Conservation (phyloP, 2,888 invertebrate genomes). For the Plagodis dolabraria region DNA sequence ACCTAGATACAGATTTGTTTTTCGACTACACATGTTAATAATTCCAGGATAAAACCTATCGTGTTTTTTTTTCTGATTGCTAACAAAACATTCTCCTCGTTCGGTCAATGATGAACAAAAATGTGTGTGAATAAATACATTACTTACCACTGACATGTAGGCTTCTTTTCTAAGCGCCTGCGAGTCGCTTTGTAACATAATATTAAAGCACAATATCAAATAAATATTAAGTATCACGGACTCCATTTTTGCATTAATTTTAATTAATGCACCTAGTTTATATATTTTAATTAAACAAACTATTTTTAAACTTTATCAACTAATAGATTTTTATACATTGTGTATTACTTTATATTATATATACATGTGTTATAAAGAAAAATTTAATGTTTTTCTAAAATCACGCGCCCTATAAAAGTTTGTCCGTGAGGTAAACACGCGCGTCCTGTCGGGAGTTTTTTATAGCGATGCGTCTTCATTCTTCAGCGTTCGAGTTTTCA, state of each 20-base stretch:
- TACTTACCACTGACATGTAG: conserved; percentile 56
- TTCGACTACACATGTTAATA: too few relatives aligned
- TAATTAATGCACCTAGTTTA: too few relatives aligned
- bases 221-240: conserved; percentile 16
- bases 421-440: conserved; percentile 30
- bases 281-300: too few relatives aligned
- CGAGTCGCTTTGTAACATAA: conserved; percentile 41
- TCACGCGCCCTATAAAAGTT: conserved; percentile 24
- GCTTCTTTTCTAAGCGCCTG: conserved; percentile 48
- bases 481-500: conserved; percentile 34
- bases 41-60: too few relatives aligned
- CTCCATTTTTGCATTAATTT: conserved; percentile 21
- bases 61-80: too few relatives aligned
- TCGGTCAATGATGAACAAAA: too few relatives aligned
- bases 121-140: background rate
- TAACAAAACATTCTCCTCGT: too few relatives aligned
- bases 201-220: conserved; percentile 39
- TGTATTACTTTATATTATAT: too few relatives aligned
- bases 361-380: background rate
- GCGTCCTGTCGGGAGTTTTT: conserved; percentile 38
- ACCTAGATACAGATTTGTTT: too few relatives aligned
- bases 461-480: conserved; percentile 40
- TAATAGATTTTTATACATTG: too few relatives aligned
- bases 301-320: background rate
- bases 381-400: background rate